Percentiles rank a stretch among this genome's conserved stretches.
Conservation (phyloP, 2,888 invertebrate genomes). For the Conomelus anceps region DNA sequence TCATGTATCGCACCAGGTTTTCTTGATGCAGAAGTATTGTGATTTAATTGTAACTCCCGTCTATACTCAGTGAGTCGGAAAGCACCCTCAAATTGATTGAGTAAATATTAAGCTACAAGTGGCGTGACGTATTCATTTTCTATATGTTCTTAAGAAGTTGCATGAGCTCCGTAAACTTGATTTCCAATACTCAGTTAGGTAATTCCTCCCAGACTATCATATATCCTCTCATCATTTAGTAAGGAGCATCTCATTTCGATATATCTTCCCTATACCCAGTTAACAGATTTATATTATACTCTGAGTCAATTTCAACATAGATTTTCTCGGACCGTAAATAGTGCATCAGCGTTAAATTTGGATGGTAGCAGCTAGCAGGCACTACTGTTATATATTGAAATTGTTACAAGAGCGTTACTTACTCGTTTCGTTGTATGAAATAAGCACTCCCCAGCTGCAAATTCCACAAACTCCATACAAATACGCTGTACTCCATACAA, state of each 20-base stretch:
- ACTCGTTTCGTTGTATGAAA: neutral
- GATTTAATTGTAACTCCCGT: too few species aligned
- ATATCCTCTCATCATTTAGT: too few species aligned
- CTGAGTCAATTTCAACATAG: neutral
- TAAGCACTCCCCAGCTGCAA: neutral
- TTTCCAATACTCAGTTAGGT: too few species aligned
- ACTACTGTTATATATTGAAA: neutral
- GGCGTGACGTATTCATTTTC: too few species aligned
- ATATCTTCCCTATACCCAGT: neutral
- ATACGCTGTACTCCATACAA: neutral
- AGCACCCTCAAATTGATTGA: too few species aligned
- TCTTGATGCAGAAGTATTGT: too few species aligned
- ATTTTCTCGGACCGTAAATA: neutral
- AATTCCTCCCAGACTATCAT: too few species aligned
- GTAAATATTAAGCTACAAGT: too few species aligned
- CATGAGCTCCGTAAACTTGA: too few species aligned
- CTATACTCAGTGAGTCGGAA: too few species aligned
- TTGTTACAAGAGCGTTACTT: neutral
- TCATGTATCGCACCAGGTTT: too few species aligned
- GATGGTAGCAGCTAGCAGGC: neutral
- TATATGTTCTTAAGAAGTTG: too few species aligned
- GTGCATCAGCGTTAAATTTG: neutral
- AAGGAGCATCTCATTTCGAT: neutral
- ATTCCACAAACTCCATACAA: neutral
- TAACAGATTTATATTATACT: neutral